Evolutionary conservation across 2,797 vertebrate species (phyloP).

Genomic region (Ptychobarbus kaznakovi): DNA sequence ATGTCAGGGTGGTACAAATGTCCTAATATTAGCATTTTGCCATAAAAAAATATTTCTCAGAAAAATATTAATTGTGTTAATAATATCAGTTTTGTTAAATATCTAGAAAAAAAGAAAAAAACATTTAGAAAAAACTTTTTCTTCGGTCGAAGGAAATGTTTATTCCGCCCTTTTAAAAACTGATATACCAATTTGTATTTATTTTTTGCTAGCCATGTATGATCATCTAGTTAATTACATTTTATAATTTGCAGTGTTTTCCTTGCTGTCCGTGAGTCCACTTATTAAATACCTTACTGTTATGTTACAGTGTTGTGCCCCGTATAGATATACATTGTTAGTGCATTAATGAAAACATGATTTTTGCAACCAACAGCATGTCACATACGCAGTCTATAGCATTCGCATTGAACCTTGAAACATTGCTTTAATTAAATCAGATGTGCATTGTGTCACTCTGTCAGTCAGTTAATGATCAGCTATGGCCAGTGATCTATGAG

Average conservation of each 20-base stretch:
- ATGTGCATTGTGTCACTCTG: slow-evolving; percentile 10
- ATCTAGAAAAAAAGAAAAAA: not conserved
- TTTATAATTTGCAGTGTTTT: not conserved
- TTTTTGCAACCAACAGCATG: not conserved
- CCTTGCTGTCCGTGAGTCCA: not conserved
- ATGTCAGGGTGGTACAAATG: too few relatives aligned
- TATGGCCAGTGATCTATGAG: not conserved
- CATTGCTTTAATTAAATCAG: slow-evolving; percentile 6
- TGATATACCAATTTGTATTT: not conserved
- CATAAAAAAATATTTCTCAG: too few relatives aligned
- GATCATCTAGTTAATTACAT: not conserved
- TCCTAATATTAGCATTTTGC: too few relatives aligned
- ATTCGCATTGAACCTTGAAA: not conserved
- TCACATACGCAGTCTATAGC: too few relatives aligned
- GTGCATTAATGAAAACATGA: not conserved
- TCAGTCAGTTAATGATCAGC: slow-evolving; percentile 52
- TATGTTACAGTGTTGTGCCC: not conserved
- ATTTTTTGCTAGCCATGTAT: not conserved
- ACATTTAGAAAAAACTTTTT: not conserved
- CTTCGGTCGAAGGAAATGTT: not conserved
- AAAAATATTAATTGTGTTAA: too few relatives aligned
- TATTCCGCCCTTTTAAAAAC: not conserved
- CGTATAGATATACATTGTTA: not conserved
- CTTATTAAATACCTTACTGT: not conserved
- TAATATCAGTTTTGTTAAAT: not conserved